A percentile compares a stretch with the other conserved stretches of the same genome.
These are phyloP conservation scores for Casuarius casuarius DNA, from an alignment of 2,113 vertebrate species.

Conservation along the genomic window DNA sequence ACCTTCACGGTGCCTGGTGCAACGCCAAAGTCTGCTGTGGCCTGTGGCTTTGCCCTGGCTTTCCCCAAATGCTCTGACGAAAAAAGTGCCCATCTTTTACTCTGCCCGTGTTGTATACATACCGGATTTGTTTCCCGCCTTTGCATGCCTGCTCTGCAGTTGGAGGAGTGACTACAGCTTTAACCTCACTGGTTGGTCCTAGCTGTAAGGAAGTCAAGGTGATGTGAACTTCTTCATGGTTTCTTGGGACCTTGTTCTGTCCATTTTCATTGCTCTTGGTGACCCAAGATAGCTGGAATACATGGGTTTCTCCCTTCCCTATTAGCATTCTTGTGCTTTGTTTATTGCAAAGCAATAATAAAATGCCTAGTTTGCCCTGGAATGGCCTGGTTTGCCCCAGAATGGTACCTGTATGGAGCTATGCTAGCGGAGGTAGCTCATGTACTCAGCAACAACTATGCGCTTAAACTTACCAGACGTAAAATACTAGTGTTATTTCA, in stretches of 20 bases:
- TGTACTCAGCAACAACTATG: background rate
- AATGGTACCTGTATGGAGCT: background rate
- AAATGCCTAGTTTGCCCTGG: too few species aligned
- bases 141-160: background rate
- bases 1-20: fast-evolving
- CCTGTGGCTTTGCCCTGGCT: background rate
- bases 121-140: background rate
- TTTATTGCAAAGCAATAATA: background rate
- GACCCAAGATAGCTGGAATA: background rate
- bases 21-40: fast-evolving
- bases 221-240: background rate
- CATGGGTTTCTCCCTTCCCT: background rate
- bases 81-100: background rate
- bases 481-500: background rate
- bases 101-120: background rate
- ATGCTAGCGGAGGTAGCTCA: background rate
- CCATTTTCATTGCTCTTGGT: background rate
- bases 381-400: background rate
- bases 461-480: background rate
- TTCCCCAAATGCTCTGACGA: background rate
- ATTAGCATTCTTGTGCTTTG: background rate
- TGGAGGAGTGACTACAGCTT: background rate
- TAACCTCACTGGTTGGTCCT: background rate
- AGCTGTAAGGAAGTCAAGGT: background rate
- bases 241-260: background rate